Base-by-base conservation (phyloP, 2,888 invertebrate species). In the Formica aserva region DNA sequence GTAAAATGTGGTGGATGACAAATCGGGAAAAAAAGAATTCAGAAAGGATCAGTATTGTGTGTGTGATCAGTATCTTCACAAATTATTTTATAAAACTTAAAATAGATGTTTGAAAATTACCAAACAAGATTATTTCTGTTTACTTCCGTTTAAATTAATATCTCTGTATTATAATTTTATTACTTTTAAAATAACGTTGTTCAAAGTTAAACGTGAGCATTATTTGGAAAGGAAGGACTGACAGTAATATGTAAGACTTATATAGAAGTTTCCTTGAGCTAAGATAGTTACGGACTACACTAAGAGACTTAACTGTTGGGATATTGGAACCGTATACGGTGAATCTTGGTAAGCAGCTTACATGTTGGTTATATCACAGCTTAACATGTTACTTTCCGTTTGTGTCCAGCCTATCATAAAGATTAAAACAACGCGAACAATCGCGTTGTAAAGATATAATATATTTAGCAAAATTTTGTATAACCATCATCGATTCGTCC, bases 261-360 rank as follows among this genome's bases (percentile, higher is more conserved):
- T 18, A 62, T 32, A 62, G 72, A 71, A 78, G 78, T 78, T 78
- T 45, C 78, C 45, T 45, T 41, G 41, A 13, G 5, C 22, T 52
- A 26, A 71, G 60, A 13, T 71, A 78, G 71, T 78, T 78, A 35
- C 60, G 8, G 45, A 35, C 35, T 78, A 71, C 26, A 60, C 45
- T 78, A 78, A 78, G 72, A 78, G 78, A 71, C 78, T 78, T 78
- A 78, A 60, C 78, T 26, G 45, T 22, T 52, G 22, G 60, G 78
- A 78, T 78, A 69, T 60, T 71, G 78, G 71, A 78, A 78, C 22
- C 71, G 52, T 66, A 67, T 67, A 77, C 67, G 32, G 69, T 45
- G 72, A 57, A 80, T 80, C 72, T 80, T 80, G 18, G 72, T 80
- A 80, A 80, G 78, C 72, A 72, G 78, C 78, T 80, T 80, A 80